Evolutionary conservation across 2,113 vertebrate genomes (phyloP).

Genomic region (Rafetus swinhoei): DNA sequence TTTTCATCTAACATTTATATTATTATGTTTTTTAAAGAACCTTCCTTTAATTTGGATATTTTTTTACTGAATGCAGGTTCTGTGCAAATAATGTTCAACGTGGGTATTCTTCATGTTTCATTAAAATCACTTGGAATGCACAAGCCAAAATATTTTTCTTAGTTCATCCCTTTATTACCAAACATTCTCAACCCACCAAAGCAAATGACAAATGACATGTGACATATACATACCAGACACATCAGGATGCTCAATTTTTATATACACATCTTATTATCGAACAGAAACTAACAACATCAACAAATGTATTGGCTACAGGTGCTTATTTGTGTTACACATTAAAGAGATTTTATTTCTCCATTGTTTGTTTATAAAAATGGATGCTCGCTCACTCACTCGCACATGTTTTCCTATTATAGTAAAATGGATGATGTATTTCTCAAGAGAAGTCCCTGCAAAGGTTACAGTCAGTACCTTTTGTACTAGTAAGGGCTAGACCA

Average conservation of each 20-base stretch:
- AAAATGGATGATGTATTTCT: background rate
- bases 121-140: background rate
- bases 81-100: background rate
- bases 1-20: background rate
- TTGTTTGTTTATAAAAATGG: background rate
- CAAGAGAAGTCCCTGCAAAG: background rate
- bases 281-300: background rate
- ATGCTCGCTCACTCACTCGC: background rate
- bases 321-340: background rate
- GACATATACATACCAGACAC: background rate
- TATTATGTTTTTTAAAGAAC: background rate
- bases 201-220: background rate
- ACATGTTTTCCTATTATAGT: background rate
- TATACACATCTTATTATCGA: background rate
- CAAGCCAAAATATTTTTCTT: background rate
- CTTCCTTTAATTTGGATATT: background rate
- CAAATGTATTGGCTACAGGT: background rate
- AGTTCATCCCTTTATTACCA: background rate
- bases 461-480: background rate
- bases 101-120: background rate
- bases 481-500: background rate
- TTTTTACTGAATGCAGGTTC: background rate
- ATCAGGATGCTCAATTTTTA: no score
- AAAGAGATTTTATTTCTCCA: background rate
- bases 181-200: background rate